phyloP scores from a whole-genome alignment of 1,140 invertebrate species.

The Lordiphosa clarofinis region DNA sequence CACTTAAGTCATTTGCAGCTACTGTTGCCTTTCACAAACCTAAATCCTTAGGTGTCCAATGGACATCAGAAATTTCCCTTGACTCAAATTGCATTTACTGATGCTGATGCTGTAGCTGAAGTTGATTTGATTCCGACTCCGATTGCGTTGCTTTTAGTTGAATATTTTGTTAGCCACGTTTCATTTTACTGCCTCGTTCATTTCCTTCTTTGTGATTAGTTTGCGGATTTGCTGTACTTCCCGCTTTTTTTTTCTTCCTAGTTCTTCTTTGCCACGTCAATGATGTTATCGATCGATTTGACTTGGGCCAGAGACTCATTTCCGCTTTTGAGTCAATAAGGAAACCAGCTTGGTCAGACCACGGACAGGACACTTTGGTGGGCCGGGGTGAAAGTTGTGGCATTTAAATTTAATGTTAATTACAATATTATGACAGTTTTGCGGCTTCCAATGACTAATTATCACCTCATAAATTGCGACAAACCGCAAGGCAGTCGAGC shows the following conservation, averaged over 20 bases:
- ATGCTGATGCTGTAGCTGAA: not conserved
- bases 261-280: constrained; percentile 1
- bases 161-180: constrained; percentile 25
- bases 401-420: constrained; percentile 69
- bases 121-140: constrained; percentile 23
- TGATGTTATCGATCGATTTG: constrained; percentile 62
- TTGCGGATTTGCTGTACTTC: constrained; percentile 34
- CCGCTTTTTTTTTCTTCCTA: constrained; percentile 27
- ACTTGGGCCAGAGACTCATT: constrained; percentile 49
- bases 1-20: too few relatives aligned
- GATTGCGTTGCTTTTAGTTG: constrained; percentile 30
- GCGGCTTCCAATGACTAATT: constrained; percentile 70
- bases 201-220: constrained; percentile 65
- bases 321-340: constrained; percentile 52
- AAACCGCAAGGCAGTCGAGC: constrained; percentile 58
- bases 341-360: constrained; percentile 47
- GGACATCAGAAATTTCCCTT: not conserved
- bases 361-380: constrained; percentile 12
- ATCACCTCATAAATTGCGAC: constrained; percentile 77
- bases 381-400: constrained; percentile 27
- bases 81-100: constrained; percentile 19
- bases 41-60: constrained; percentile 1
- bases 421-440: constrained; percentile 76
- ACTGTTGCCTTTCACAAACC: not conserved
- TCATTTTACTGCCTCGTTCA: constrained; percentile 52